These are phyloP conservation scores for Spea hammondii DNA, from an alignment of 2,797 vertebrate genomes.

Conservation along the genomic window DNA sequence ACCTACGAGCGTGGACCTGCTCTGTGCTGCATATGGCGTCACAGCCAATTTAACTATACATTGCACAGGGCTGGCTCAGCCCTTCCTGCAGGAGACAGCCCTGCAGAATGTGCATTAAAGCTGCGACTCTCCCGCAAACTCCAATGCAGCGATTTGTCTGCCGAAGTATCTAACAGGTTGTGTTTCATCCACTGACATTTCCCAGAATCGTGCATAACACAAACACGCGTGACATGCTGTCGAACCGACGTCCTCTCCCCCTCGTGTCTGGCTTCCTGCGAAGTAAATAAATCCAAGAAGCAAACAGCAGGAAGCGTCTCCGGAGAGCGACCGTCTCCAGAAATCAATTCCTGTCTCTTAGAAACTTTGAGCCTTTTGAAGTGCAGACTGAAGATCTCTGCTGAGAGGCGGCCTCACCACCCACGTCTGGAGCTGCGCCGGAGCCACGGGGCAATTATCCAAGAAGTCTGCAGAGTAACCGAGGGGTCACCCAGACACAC, in stretches of 20 bases:
- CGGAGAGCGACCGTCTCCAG: slow-evolving; percentile 8
- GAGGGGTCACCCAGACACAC: slow-evolving; percentile 29
- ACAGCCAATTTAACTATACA: too few species aligned
- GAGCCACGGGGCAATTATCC: slow-evolving; percentile 42
- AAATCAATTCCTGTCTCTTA: slow-evolving; percentile 45
- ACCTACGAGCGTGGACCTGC: too few species aligned
- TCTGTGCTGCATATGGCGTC: too few species aligned
- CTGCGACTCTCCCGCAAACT: too few species aligned
- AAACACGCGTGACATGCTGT: neutral
- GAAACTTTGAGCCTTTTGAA: slow-evolving; percentile 38
- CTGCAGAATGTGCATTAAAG: too few species aligned
- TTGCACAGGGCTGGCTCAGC: too few species aligned
- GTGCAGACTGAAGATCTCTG: slow-evolving; percentile 8
- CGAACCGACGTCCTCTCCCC: neutral
- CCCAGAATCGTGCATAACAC: neutral
- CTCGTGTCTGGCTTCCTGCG: too few species aligned
- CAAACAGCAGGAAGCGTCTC: slow-evolving; percentile 9
- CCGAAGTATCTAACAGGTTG: too few species aligned
- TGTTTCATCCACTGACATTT: too few species aligned
- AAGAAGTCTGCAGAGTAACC: slow-evolving; percentile 31
- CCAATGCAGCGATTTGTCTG: too few species aligned
- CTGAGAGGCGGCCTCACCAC: neutral
- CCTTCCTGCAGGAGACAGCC: too few species aligned
- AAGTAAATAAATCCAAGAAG: neutral
- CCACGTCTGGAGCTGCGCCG: slow-evolving; percentile 22